Evolutionary conservation across 2,888 invertebrate genomes (phyloP), one percentile per base, ranked within the genome.

Genomic region (Myopa testacea): DNA sequence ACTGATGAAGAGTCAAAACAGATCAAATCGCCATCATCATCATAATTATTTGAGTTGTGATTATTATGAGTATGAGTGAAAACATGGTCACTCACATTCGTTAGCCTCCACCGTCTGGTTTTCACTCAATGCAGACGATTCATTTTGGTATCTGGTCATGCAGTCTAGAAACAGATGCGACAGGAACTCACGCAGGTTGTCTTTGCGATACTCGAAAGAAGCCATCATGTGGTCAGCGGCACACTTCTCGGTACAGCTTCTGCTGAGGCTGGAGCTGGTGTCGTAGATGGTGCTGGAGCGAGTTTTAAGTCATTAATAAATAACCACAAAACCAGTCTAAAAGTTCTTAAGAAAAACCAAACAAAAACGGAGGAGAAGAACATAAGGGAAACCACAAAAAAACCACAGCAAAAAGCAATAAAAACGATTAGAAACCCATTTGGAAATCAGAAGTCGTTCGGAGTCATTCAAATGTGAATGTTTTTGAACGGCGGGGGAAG

Each of bases 111-210:
- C 78, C 12, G 83, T 82, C 62, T 78, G 79, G 78, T 83, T 83
- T 52, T 79, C 80, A 58, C 8, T 69, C 70, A 70, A 12, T 4
- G 10, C 67, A 77, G 69, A 67, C 34, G 87, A 82, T 72, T 84
- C 83, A 52, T 86, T 87, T 78, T 84, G 82, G 78, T 86, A 86
- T 70, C 85, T 85, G 77, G 83, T 81, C 79, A 86, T 84, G 81
- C 88, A 88, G 78, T 88, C 86, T 76, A 85, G 80, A 81, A 85
- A 88, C 58, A 88, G 81, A 83, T 87, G 86, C 40, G 81, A 82
- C 2, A 88, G 81, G 74, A 88, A 86, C 81, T 81, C 83, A 72
- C 62, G 63, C 50, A 45, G 26, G 6, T 63, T 62, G 6, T 80
- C 78, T 67, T 81, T 78, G 62, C 78, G 78, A 52, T 81, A 81